phyloP scores from a whole-genome alignment of 1,140 invertebrate genomes.

The Drosophila persimilis region DNA sequence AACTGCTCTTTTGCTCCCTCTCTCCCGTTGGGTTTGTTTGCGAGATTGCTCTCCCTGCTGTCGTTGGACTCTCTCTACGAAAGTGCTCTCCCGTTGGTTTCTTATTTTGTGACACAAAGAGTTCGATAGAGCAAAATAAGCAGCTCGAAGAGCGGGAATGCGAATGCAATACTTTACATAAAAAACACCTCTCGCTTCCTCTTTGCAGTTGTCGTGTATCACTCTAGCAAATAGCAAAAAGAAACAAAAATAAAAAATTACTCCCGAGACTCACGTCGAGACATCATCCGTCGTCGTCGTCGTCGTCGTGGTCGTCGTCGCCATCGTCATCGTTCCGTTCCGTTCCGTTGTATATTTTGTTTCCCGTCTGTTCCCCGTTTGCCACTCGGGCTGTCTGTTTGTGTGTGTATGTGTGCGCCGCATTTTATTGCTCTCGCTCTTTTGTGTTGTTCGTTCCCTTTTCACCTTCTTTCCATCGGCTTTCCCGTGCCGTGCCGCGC shows the following conservation, averaged over 20 bases:
- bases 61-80: slow-evolving; percentile 12
- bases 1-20: slow-evolving; percentile 33
- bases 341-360: slow-evolving; percentile 40
- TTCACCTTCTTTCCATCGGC: slow-evolving; percentile 70
- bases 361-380: slow-evolving; percentile 34
- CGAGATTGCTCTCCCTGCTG: neutral
- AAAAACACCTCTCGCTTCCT: slow-evolving; percentile 5
- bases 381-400: too few species aligned
- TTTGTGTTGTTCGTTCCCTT: slow-evolving; percentile 58
- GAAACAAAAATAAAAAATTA: too few species aligned
- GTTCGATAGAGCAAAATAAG: too few species aligned
- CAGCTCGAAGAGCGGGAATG: too few species aligned
- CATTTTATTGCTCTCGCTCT: too few species aligned
- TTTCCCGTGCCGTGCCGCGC: slow-evolving; percentile 41
- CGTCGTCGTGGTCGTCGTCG: slow-evolving; percentile 12
- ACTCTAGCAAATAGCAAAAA: slow-evolving; percentile 34
- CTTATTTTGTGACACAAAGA: too few species aligned
- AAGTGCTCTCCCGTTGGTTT: too few species aligned
- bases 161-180: too few species aligned
- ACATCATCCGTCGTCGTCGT: slow-evolving; percentile 43
- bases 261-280: slow-evolving; percentile 17
- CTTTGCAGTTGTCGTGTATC: slow-evolving; percentile 2
- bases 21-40: slow-evolving; percentile 48
- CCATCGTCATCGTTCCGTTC: slow-evolving; percentile 12
- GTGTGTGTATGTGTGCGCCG: too few species aligned